Percentiles rank a stretch among this genome's conserved stretches.
These are phyloP conservation scores for Poecile atricapillus DNA, from an alignment of 2,113 vertebrate genomes.

Conservation along the genomic window DNA sequence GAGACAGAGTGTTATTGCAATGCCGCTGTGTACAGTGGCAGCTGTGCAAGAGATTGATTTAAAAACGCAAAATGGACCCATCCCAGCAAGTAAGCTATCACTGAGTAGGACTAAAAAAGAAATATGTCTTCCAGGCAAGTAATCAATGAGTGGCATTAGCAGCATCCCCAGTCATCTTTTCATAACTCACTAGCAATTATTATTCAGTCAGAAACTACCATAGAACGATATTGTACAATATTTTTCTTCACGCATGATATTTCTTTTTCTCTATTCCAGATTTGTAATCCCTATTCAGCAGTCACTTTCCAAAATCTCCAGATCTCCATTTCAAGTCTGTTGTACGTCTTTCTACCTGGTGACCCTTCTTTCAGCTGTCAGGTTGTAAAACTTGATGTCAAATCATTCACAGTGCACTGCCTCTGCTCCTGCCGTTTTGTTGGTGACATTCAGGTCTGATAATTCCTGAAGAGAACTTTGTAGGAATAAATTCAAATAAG, in stretches of 20 bases:
- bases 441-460: neutral
- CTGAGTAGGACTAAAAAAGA: neutral
- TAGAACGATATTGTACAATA: neutral
- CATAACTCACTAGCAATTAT: neutral
- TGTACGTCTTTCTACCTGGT: neutral
- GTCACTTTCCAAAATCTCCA: neutral
- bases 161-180: neutral
- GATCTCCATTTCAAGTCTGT: neutral
- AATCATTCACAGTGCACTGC: neutral
- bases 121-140: neutral
- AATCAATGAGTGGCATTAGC: neutral
- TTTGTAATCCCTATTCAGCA: neutral
- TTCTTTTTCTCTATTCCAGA: neutral
- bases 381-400: neutral
- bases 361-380: neutral
- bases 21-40: neutral
- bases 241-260: neutral
- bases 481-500: neutral
- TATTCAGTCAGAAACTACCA: neutral
- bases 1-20: neutral
- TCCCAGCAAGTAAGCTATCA: neutral
- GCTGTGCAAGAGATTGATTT: neutral
- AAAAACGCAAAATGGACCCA: neutral
- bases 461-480: neutral
- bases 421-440: neutral